phyloP scores from a whole-genome alignment of 2,888 invertebrate genomes.

The Phortica magna region DNA sequence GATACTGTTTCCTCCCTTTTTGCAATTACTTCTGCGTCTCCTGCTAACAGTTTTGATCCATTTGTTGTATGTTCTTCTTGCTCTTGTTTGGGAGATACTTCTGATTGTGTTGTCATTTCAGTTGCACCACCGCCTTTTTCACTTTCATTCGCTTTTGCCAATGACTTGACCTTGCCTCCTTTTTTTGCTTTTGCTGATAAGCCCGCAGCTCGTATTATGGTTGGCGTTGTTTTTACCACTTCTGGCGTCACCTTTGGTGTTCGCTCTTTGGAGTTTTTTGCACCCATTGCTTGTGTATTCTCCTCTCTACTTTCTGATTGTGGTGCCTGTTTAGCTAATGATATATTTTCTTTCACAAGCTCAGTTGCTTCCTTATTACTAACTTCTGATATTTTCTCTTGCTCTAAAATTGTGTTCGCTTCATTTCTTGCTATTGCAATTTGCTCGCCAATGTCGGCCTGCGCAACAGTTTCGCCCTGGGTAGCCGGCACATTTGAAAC shows the following conservation, averaged over 20 bases:
- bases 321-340: too few species aligned
- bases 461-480: conserved; percentile 44
- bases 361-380: not conserved
- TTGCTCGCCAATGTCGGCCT: conserved; percentile 9
- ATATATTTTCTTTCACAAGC: not conserved
- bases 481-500: conserved; percentile 64
- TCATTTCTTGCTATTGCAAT: not conserved
- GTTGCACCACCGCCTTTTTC: not conserved
- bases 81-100: conserved; percentile 34
- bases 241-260: conserved; percentile 26
- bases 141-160: not conserved
- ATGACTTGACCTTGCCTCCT: not conserved
- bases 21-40: conserved; percentile 49
- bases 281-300: conserved; percentile 53
- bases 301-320: conserved; percentile 31
- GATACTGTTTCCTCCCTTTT: conserved; percentile 3
- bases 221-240: not conserved
- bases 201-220: not conserved
- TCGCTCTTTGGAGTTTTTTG: conserved; percentile 57
- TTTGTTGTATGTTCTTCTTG: not conserved
- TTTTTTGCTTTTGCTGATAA: not conserved
- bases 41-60: not conserved
- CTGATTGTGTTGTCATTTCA: not conserved
- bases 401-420: not conserved
- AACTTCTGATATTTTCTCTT: not conserved